Evolutionary conservation across 2,113 vertebrate species (phyloP).

Genomic region (Pluvialis apricaria): DNA sequence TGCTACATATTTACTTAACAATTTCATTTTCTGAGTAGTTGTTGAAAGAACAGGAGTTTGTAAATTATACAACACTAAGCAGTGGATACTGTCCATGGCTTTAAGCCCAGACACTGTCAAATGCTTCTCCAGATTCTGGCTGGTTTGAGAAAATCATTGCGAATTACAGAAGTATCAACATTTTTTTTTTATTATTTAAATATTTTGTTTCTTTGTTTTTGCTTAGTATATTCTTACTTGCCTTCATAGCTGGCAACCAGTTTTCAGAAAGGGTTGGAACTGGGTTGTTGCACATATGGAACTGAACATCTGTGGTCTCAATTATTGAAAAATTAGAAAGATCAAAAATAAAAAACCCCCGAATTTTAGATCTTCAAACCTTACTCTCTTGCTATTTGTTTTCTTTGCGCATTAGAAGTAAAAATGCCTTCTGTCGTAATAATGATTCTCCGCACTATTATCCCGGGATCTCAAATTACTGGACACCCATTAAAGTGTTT

Average conservation of each 20-base stretch:
- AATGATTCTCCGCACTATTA: not conserved
- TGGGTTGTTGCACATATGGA: slow-evolving; percentile 39
- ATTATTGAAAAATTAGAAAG: slow-evolving; percentile 55
- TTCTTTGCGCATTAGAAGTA: slow-evolving; percentile 22
- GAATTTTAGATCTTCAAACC: not conserved
- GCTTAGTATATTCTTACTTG: slow-evolving; percentile 19
- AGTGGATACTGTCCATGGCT: slow-evolving; percentile 69
- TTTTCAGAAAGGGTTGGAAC: not conserved
- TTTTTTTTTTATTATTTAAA: slow-evolving; percentile 45
- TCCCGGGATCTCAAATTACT: slow-evolving; percentile 9
- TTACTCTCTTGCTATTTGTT: slow-evolving; percentile 18
- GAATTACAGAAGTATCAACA: slow-evolving; percentile 66
- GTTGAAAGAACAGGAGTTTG: slow-evolving; percentile 77
- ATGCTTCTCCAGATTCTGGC: slow-evolving; percentile 58
- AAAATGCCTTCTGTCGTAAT: slow-evolving; percentile 28
- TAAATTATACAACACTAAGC: slow-evolving; percentile 73
- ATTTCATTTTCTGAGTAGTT: slow-evolving; percentile 68
- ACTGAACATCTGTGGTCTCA: slow-evolving; percentile 10
- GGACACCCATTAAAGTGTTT: not conserved
- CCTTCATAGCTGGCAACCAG: not conserved
- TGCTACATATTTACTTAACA: slow-evolving; percentile 72
- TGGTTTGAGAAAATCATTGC: slow-evolving; percentile 59
- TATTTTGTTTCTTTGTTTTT: slow-evolving; percentile 55
- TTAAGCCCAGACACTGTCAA: slow-evolving; percentile 73
- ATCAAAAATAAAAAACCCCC: slow-evolving; percentile 26